Evolutionary conservation across 2,888 invertebrate species (phyloP), one percentile per base, ranked within the genome.

Genomic region (Pheosia tremula): DNA sequence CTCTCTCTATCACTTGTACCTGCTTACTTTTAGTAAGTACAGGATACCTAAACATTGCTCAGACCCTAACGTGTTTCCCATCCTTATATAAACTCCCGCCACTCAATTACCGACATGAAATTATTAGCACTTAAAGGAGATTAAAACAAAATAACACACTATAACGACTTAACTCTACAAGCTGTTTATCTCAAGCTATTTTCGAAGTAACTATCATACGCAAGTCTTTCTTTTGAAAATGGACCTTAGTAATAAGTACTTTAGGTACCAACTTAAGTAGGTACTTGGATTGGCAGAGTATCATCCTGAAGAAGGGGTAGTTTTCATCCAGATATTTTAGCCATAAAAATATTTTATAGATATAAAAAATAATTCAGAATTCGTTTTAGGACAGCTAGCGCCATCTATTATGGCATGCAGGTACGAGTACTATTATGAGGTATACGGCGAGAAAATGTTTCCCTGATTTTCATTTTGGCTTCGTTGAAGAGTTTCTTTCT

Each of bases 71-170:
- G 6, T 10, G 0, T 58, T 61, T 68, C 66, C 54, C 76, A 45
- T 58, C 76, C 58, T 62, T 73, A 73, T 4, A 54, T 56, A 45
- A 59, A 60, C 74, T 68, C 74, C 76, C 75, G 72, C 75, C 74
- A 75, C 71, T 78, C 81, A 80, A 83, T 84, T 84, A 83, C 78
- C 69, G 63, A 80, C 81, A 83, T 82, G 80, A 81, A 83, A 84
- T 86, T 83, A 86, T 85, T 85, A 82, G 83, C 81, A 77, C 77
- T 72, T 80, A 78, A 79, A 73, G 78, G 75, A 74, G 75, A 75
- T 77, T 78, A 81, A 82, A 66, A 75, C 77, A 69, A 77, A 71
- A 75, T 72, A 66, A 77, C 71, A 64, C 59, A 66, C 67, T 75
- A 77, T 79, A 80, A 83, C 80, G 71, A 56, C 75, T 75, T 69